phyloP scores from a whole-genome alignment of 30 jellyfish, hydroid and myxozoan genomes.

The Catostylus mosaicus region DNA sequence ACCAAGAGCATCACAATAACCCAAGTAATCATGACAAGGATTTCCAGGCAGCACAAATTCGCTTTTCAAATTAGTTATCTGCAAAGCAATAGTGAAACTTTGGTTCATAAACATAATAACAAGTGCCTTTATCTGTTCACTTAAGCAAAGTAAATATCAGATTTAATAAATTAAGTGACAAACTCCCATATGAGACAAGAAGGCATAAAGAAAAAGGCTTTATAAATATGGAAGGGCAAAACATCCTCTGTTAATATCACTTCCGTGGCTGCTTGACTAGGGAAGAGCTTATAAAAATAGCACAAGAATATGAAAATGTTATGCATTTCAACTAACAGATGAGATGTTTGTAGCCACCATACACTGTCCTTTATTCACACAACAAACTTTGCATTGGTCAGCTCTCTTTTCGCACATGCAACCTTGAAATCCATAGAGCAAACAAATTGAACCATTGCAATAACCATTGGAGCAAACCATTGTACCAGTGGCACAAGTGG shows the following conservation, averaged over 20 bases:
- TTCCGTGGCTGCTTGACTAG: too few relatives aligned
- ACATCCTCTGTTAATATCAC: too few relatives aligned
- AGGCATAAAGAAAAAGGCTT: too few relatives aligned
- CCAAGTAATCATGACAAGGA: slow-evolving; percentile 86
- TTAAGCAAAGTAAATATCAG: too few relatives aligned
- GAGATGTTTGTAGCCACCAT: slow-evolving; percentile 61
- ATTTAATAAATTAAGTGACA: too few relatives aligned
- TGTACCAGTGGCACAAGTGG: slow-evolving; percentile 82
- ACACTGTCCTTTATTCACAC: slow-evolving; percentile 71
- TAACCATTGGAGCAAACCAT: slow-evolving; percentile 92
- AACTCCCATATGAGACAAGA: too few relatives aligned
- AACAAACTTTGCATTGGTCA: slow-evolving; percentile 91
- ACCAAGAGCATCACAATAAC: slow-evolving; percentile 95
- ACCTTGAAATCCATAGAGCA: slow-evolving; percentile 66
- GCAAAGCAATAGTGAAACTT: background rate
- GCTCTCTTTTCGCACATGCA: slow-evolving; percentile 78
- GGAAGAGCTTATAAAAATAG: too few relatives aligned
- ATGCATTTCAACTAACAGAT: slow-evolving; percentile 60
- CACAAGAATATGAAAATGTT: too few relatives aligned
- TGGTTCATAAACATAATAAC: too few relatives aligned
- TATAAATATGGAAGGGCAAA: too few relatives aligned
- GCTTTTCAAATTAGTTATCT: slow-evolving; percentile 69
- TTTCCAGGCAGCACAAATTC: slow-evolving; percentile 79
- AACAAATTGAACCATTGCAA: slow-evolving; percentile 92
- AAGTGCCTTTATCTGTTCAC: too few relatives aligned